Evolutionary conservation across 1,140 invertebrate species (phyloP).

Genomic region (silkworm (Bombyx mori)): DNA sequence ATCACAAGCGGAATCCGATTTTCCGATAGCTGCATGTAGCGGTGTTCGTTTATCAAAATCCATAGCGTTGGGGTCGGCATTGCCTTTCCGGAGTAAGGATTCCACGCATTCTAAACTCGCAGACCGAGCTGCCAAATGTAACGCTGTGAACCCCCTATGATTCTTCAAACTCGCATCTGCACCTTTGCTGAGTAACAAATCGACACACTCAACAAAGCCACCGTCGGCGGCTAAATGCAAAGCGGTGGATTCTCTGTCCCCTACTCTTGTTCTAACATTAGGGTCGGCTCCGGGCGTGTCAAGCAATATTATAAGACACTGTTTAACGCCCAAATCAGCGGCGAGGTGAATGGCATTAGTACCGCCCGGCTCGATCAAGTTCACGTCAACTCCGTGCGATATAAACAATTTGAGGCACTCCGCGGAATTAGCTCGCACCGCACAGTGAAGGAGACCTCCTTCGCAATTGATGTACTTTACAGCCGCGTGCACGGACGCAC

Average conservation of each 20-base stretch:
- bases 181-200: constrained; percentile 79
- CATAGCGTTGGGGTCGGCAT: constrained; percentile 80
- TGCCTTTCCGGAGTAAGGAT: constrained; percentile 78
- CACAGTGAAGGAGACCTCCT: constrained; percentile 83
- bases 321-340: constrained; percentile 80
- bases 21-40: constrained; percentile 83
- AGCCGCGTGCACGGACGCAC: constrained; percentile 73
- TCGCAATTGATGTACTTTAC: constrained; percentile 77
- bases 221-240: constrained; percentile 86
- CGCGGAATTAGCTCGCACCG: constrained; percentile 80
- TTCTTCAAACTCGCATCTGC: constrained; percentile 81
- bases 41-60: constrained; percentile 85
- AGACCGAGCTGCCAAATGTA: constrained; percentile 83
- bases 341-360: constrained; percentile 84
- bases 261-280: constrained; percentile 74
- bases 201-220: constrained; percentile 81
- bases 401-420: constrained; percentile 82
- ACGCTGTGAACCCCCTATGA: constrained; percentile 81
- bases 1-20: constrained; percentile 81
- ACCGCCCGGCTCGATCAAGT: constrained; percentile 78
- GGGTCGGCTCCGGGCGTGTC: constrained; percentile 76
- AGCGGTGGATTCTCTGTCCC: constrained; percentile 80
- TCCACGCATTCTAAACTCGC: constrained; percentile 86
- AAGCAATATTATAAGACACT: constrained; percentile 79
- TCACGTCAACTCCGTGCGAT: constrained; percentile 78